Evolutionary conservation across 2,113 vertebrate species (phyloP).

Genomic region (Antigone vipio): DNA sequence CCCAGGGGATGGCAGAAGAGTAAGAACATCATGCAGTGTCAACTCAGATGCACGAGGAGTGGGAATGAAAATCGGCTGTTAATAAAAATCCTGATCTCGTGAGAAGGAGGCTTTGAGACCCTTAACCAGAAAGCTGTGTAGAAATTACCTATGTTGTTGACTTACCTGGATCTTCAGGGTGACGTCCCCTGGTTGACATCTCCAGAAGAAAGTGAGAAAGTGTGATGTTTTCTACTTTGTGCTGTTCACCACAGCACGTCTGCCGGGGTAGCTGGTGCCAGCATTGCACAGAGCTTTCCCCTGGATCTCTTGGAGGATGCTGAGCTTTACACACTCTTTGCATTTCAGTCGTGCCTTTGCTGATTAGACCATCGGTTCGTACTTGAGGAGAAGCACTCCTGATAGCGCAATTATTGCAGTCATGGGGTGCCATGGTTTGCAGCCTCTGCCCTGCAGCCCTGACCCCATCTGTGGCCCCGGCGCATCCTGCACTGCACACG

Average conservation of each 20-base stretch:
- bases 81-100: neutral
- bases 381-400: neutral
- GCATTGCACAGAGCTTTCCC: neutral
- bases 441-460: neutral
- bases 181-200: neutral
- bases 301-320: neutral
- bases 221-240: neutral
- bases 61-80: neutral
- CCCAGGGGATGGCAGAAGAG: neutral
- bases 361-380: neutral
- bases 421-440: rapidly evolving
- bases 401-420: neutral
- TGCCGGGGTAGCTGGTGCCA: neutral
- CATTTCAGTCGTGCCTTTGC: neutral
- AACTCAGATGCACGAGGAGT: neutral
- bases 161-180: neutral
- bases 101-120: neutral
- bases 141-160: neutral
- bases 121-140: neutral
- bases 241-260: neutral
- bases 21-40: neutral
- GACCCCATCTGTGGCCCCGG: neutral
- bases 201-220: neutral
- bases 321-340: neutral
- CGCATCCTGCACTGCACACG: rapidly evolving